phyloP scores from a whole-genome alignment of 2,888 invertebrate genomes.

The Proisotoma minuta region DNA sequence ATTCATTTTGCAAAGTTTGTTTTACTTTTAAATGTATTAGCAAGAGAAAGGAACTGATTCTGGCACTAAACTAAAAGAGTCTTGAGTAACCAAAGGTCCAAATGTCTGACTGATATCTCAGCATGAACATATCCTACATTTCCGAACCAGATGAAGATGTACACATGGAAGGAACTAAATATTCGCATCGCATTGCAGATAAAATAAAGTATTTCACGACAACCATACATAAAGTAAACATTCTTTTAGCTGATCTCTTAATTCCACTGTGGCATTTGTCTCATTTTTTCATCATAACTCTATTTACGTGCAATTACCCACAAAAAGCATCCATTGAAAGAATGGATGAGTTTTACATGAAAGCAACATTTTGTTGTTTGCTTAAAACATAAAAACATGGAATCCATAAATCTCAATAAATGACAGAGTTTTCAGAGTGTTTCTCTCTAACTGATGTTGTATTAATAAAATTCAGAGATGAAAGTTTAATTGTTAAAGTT shows the following conservation, averaged over 20 bases:
- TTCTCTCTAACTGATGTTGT: no score
- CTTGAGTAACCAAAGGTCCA: no score
- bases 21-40: background rate
- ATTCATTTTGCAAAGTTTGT: background rate
- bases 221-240: slow-evolving; percentile 17
- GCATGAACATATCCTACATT: background rate
- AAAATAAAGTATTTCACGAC: slow-evolving; percentile 1
- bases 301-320: background rate
- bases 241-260: slow-evolving; percentile 14
- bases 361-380: no score
- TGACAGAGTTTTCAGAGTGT: no score
- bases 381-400: no score
- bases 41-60: no score
- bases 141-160: background rate
- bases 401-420: no score
- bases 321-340: no score
- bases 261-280: slow-evolving; percentile 9
- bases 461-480: no score
- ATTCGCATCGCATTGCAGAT: background rate
- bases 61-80: no score
- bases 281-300: slow-evolving; percentile 11
- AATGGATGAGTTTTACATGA: no score
- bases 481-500: no score
- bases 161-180: background rate
- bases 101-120: background rate